Base-by-base conservation (phyloP, 64 coral and sea anemone genomes). In the Astreopora myriophthalma region DNA sequence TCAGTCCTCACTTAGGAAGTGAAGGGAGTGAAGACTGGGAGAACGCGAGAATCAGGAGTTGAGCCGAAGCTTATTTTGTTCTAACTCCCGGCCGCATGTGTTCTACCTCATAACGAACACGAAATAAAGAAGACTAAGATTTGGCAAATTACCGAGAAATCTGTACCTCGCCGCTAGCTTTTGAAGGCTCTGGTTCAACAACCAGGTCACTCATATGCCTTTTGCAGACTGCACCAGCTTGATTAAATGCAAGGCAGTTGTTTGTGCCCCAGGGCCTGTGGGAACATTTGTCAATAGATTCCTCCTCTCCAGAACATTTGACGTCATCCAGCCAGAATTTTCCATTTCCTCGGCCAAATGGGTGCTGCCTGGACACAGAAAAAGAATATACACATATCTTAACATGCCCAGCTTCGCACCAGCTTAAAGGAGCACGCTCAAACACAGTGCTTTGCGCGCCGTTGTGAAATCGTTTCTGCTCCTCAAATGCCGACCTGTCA, bases 211-310 rank as follows among this genome's bases (percentile, higher is more conserved):
- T 17, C 33, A 8, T 5, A 17, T 74, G 48, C 37, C 32, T 62
- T 85, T 64, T 93, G 35, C 95, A 96, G 17, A 96, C 81, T 25
- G 79, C 87, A 16, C 95, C 95, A 55, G 95, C 95, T 19, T 82
- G 60, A 40, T 93, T 80, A 8, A 36, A 68, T 3, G 55, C 44
- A 10, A 40, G 60, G 48, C 95, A 96, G 28, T 87, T 94, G 46
- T 74, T 32, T 31, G 48, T 16, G 27, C 95, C 95, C 95, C 95
- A 96, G 66, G 93, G 80, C 31, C 71, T 93, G 71, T 92, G 91
- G 6, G 86, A 80, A 23, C 95, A 96, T 2, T 36, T 62, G 1
- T 73, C 73, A 22, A 96, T 87, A 12, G 85, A 85, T 1, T 64
- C 61, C 49, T 96, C 95, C 25, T 77, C 33, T 25, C 95, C 95